phyloP scores from a whole-genome alignment of 2,888 invertebrate genomes.

The Rambutsinella grinnellia region DNA sequence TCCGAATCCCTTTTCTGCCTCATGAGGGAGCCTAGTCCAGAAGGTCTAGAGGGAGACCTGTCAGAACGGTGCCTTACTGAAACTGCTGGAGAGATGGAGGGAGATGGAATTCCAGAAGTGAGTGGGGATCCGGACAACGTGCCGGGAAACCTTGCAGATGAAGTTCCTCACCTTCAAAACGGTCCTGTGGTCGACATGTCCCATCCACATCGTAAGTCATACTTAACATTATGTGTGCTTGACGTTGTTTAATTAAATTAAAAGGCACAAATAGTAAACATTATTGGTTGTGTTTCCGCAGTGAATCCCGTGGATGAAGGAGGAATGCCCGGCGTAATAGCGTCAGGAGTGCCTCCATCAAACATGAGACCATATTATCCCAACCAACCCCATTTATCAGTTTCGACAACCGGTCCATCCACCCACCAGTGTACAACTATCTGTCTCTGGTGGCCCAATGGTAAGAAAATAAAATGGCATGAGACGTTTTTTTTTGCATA shows the following conservation, averaged over 20 bases:
- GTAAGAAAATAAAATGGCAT: too few species aligned
- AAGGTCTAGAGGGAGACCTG: constrained; percentile 20
- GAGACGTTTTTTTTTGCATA: too few species aligned
- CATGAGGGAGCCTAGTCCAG: constrained; percentile 42
- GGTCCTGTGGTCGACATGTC: constrained; percentile 56
- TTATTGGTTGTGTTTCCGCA: not conserved
- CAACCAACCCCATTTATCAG: constrained; percentile 54
- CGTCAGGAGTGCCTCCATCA: constrained; percentile 31
- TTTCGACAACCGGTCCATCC: constrained; percentile 45
- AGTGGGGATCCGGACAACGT: constrained; percentile 45
- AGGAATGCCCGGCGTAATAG: constrained; percentile 24
- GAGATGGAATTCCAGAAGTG: constrained; percentile 47
- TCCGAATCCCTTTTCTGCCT: constrained; percentile 52
- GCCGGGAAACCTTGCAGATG: constrained; percentile 34
- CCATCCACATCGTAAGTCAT: constrained; percentile 50
- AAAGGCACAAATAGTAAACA: not conserved
- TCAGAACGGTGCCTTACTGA: constrained; percentile 55
- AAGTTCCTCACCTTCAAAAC: constrained; percentile 46
- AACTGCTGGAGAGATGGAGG: constrained; percentile 17
- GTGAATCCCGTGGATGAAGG: constrained; percentile 35
- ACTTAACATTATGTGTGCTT: too few species aligned
- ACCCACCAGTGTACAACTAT: constrained; percentile 39
- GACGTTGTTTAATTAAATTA: too few species aligned
- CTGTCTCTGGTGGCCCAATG: constrained; percentile 47
- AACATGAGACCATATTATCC: constrained; percentile 40